A percentile compares a stretch with the other conserved stretches of the same genome.
Conservation (phyloP, 2,113 vertebrate species). For the Nycticorax nycticorax region DNA sequence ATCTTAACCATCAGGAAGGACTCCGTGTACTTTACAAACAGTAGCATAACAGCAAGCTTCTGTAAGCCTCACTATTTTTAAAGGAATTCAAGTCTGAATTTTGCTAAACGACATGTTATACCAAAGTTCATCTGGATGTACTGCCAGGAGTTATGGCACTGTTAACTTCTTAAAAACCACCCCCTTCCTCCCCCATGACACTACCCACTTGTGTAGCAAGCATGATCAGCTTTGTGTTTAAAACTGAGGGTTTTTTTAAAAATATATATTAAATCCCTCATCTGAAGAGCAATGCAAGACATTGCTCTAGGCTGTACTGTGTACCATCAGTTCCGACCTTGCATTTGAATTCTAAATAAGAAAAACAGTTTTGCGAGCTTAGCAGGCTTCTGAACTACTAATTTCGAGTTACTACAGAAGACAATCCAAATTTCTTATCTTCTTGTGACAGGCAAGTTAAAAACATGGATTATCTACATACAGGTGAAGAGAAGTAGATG, state of each 20-base stretch:
- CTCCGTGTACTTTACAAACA: neutral
- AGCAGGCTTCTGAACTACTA: neutral
- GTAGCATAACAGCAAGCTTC: neutral
- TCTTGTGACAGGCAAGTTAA: neutral
- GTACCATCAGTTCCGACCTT: neutral
- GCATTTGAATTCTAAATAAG: neutral
- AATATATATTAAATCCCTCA: neutral
- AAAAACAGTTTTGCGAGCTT: neutral
- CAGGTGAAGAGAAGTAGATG: neutral
- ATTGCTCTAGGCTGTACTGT: neutral
- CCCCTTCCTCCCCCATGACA: neutral
- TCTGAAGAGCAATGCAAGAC: neutral
- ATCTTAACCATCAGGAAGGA: neutral
- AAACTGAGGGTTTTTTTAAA: neutral
- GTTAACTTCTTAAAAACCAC: neutral
- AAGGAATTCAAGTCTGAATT: neutral
- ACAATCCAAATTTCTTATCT: neutral
- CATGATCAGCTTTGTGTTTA: neutral
- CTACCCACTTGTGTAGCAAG: neutral
- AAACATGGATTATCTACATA: neutral
- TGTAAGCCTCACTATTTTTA: neutral
- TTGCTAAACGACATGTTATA: fast-evolving
- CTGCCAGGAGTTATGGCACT: neutral
- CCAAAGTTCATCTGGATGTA: neutral
- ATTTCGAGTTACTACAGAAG: neutral